Evolutionary conservation across 2,113 vertebrate genomes (phyloP), one percentile per base, ranked within the genome.

Genomic region (Sander vitreus): DNA sequence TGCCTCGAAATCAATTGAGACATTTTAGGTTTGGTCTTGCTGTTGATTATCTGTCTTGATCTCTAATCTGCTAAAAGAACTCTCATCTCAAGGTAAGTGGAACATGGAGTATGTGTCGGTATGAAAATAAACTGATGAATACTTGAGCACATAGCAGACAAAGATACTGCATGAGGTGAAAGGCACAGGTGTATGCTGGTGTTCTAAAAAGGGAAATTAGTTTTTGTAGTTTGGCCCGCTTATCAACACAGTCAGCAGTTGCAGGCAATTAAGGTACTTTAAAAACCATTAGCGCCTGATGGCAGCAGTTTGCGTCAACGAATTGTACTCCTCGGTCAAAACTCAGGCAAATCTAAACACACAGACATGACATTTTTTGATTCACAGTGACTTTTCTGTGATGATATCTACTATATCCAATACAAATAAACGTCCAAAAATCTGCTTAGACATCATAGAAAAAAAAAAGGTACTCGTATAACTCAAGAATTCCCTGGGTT

Each of bases 1-100:
- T 89, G 85, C 57, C 71, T 87, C 16, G 1, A 57, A 88, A 71
- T 80, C 74, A 78, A 59, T 75, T 67, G 60, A 78, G 65, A 65
- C 23, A 36, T 63, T 54, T 47, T 19, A 39, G 25, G 15, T 43
- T 65, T n/a, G 33, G 58, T 51, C 45, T 65, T 23, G 33, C 23
- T 68, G 43, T 39, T 64, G 36, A 39, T 57, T 53, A 66, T 68
- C 57, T 54, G 57, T 66, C n/a, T 66, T 30, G 10, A 36, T 67
- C 69, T 85, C 4, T 80, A 77, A 91, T 82, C 75, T 77, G 2
- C 57, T 55, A 30, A 50, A 77, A 76, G n/a, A 3, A 11, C 39
- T 39, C n/a, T 45, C 51, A 33, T 69, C 69, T 21, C 54, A 19
- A 43, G 18, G 4, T 19, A 25, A 81, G 15, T 48, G 66, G 7